Evolutionary conservation across 1,140 invertebrate genomes (phyloP).

Genomic region (Drosophila nikananu): DNA sequence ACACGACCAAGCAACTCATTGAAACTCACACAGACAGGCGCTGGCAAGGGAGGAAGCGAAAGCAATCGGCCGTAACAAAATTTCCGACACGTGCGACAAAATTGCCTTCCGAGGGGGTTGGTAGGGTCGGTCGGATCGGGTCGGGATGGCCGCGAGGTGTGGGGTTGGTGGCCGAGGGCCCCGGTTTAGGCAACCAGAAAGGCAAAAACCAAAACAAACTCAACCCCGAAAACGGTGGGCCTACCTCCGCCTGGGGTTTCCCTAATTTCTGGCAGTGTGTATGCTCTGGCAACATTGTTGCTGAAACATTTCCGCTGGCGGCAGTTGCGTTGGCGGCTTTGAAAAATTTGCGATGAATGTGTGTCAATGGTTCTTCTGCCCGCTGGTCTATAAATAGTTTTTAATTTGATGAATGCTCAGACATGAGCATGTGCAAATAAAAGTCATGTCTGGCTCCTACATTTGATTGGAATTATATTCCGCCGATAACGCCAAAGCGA

Average conservation of each 20-base stretch:
- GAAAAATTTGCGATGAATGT: slow-evolving; percentile 23
- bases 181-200: slow-evolving; percentile 42
- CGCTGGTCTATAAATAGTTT: slow-evolving; percentile 46
- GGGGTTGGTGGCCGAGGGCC: slow-evolving; percentile 18
- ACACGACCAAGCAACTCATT: slow-evolving; percentile 38
- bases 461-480: slow-evolving; percentile 3
- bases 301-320: slow-evolving; percentile 33
- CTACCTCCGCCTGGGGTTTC: not conserved
- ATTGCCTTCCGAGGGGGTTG: slow-evolving; percentile 46
- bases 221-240: slow-evolving; percentile 13
- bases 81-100: slow-evolving; percentile 83
- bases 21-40: slow-evolving; percentile 18
- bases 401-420: slow-evolving; percentile 15
- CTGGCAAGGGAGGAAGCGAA: slow-evolving; percentile 46
- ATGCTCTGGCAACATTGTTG: slow-evolving; percentile 28
- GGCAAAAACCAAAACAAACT: slow-evolving; percentile 48
- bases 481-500: slow-evolving; percentile 30
- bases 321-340: slow-evolving; percentile 26
- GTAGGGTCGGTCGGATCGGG: slow-evolving; percentile 5
- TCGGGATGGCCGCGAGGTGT: slow-evolving; percentile 2
- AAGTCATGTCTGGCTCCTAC: not conserved
- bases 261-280: slow-evolving; percentile 27
- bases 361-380: slow-evolving; percentile 31
- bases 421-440: slow-evolving; percentile 14
- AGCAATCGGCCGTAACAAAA: slow-evolving; percentile 82